A percentile compares a stretch with the other conserved stretches of the same genome.
Conservation (phyloP, 2,888 invertebrate species). For the Acrobasis repandana region DNA sequence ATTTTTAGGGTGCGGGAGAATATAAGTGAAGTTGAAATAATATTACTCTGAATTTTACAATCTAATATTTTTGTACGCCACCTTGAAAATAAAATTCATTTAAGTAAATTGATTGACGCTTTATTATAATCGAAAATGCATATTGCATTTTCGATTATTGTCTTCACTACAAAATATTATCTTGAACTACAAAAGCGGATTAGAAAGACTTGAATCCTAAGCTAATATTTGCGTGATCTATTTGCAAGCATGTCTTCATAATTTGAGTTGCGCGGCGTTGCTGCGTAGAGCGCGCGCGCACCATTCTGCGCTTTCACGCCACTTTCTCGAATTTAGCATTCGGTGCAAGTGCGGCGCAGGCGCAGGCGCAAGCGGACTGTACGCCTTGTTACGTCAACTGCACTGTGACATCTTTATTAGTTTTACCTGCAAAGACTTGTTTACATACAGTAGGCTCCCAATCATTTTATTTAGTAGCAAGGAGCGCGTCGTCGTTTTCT, state of each 20-base stretch:
- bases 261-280: background rate
- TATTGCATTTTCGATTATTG: too few relatives aligned
- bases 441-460: too few relatives aligned
- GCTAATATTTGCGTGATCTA: background rate
- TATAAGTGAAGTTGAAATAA: too few relatives aligned
- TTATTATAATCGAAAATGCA: too few relatives aligned
- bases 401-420: conserved; percentile 20
- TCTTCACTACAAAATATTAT: too few relatives aligned
- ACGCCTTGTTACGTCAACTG: conserved; percentile 30
- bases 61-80: too few relatives aligned
- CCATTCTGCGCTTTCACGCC: conserved; percentile 56
- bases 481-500: too few relatives aligned
- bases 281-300: conserved; percentile 28
- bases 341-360: conserved; percentile 39
- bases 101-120: too few relatives aligned
- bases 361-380: conserved; percentile 20
- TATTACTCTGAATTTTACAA: too few relatives aligned
- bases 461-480: too few relatives aligned
- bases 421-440: conserved; percentile 1
- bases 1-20: too few relatives aligned
- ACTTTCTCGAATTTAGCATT: conserved; percentile 69
- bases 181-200: background rate
- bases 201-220: background rate
- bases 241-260: background rate
- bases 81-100: too few relatives aligned